These are phyloP conservation scores for Piezodorus guildinii DNA, from an alignment of 1,140 invertebrate genomes.

Conservation along the genomic window DNA sequence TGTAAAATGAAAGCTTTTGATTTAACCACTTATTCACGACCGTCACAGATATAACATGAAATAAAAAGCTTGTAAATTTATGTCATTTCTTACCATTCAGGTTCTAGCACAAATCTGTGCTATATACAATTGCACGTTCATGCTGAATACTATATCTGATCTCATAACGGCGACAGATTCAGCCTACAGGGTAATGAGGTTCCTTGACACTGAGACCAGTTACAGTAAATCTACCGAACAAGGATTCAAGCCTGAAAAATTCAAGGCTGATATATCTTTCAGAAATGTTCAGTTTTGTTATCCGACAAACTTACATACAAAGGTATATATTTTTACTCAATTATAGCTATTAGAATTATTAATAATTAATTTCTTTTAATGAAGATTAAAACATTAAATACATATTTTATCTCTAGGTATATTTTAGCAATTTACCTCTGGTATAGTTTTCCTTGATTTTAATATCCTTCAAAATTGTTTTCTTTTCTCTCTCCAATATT, in stretches of 20 bases:
- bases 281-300: constrained; percentile 65
- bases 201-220: background rate
- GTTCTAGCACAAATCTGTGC: background rate
- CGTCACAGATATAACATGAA: no score
- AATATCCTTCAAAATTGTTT: no score
- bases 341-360: constrained; percentile 30
- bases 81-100: background rate
- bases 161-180: background rate
- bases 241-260: constrained; percentile 46
- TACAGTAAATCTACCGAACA: constrained; percentile 29
- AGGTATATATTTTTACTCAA: constrained; percentile 31
- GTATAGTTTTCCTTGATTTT: no score
- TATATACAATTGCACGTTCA: background rate
- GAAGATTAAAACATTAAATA: no score
- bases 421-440: no score
- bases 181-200: background rate
- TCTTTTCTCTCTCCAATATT: no score
- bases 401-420: no score
- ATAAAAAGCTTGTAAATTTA: no score
- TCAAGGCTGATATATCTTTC: constrained; percentile 60
- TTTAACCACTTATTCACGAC: no score
- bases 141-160: background rate
- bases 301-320: constrained; percentile 62
- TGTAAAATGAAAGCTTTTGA: no score
- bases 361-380: constrained; percentile 32